These are phyloP conservation scores for Sebastes hubbsi DNA, from an alignment of 2,797 vertebrate genomes.

Conservation along the genomic window DNA sequence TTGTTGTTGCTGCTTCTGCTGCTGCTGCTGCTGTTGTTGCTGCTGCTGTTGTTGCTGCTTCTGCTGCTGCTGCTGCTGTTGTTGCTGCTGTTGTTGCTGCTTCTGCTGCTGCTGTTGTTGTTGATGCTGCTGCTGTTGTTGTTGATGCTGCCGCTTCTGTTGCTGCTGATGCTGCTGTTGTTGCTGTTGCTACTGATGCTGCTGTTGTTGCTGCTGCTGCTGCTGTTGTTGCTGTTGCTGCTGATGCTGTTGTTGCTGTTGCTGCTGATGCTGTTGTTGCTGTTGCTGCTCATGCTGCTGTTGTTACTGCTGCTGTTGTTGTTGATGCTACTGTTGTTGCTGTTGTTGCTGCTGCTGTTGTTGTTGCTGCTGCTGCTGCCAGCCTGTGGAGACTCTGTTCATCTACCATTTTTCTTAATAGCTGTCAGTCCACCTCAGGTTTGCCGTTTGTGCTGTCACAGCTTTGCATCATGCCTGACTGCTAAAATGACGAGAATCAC, in stretches of 20 bases:
- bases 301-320: accelerated
- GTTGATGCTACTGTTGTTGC: accelerated
- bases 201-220: accelerated
- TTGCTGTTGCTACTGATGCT: background rate
- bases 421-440: slow-evolving; percentile 4
- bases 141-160: background rate
- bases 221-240: too few relatives aligned
- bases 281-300: accelerated
- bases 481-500: slow-evolving; percentile 8
- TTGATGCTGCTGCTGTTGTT: background rate
- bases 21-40: accelerated
- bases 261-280: too few relatives aligned
- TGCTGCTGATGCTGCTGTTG: background rate
- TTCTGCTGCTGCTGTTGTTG: accelerated
- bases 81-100: accelerated
- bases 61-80: accelerated
- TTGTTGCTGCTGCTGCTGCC: background rate
- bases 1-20: accelerated
- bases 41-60: accelerated
- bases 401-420: background rate
- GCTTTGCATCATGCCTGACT: background rate
- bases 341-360: too few relatives aligned
- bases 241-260: too few relatives aligned
- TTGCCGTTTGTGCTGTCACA: slow-evolving; percentile 11
- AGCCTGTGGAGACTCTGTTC: background rate